Base-by-base conservation (phyloP, 1,140 invertebrate species). In the Drosophila subpulchrella region DNA sequence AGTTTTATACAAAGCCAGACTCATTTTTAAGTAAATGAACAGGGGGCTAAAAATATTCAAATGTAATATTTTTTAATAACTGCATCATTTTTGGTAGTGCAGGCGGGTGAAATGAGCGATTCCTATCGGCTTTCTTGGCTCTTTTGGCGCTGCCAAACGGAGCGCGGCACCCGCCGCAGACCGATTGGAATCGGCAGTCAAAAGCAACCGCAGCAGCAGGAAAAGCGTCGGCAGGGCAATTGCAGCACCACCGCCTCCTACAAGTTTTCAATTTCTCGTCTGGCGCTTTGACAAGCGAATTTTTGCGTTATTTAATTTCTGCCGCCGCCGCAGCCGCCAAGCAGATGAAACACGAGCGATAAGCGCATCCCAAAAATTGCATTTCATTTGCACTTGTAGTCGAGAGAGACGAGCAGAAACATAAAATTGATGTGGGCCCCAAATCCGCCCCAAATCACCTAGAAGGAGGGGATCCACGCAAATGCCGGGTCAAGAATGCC, bases 271-370 rank as follows among this genome's bases (percentile, higher is more conserved):
- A 74, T 66, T 63, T 41, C 59, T 30, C 51, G 62, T 86, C 65
- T 81, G 77, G 85, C 79, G 78, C 60, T 66, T 74, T 81, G 84
- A 77, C 76, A 89, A 70, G 53, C 48, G 57, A 77, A 82, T 84
- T 88, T 57, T 71, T 70, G 53, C 30, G 53, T 89, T 77, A 89
- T 89, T 88, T 89, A 88, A 88, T 88, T 88, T 89, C 68, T 55
- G 36, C 12, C 32, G 32, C 58, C 38, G 68, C 61, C 56, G 61
- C 46, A 51, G 20, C 54, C 57, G 51, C 46, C 60, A 38, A 65
- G 44, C 15, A 68, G 83, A 83, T 88, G 76, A 68, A 72, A 75
- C 58, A 59, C 73, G 63, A 73, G 68, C 79, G 84, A 89, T 89
- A 89, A 85, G 84, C 42, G 32, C 38, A 54, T 48, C 59, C 53